A percentile compares a stretch with the other conserved stretches of the same genome.
Evolutionary conservation across 1,140 invertebrate genomes (phyloP).

Genomic region (Formica exsecta): DNA sequence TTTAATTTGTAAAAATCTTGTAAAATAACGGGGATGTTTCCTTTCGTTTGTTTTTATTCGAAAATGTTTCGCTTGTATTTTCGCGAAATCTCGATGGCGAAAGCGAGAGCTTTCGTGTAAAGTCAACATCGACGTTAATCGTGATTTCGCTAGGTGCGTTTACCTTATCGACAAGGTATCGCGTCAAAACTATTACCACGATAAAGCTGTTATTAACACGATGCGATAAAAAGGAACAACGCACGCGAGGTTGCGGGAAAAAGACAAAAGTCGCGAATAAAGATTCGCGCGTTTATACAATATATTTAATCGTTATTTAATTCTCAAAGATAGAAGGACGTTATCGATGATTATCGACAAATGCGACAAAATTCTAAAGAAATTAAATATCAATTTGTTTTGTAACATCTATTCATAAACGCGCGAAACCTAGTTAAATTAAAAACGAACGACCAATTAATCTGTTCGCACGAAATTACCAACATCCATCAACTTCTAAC

Average conservation of each 20-base stretch:
- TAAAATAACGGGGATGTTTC: too few relatives aligned
- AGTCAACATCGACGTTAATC: slow-evolving; percentile 48
- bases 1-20: not conserved
- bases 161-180: slow-evolving; percentile 64
- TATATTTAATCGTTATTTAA: not conserved
- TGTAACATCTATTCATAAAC: not conserved
- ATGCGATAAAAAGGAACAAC: slow-evolving; percentile 17
- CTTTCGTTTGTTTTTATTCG: too few relatives aligned
- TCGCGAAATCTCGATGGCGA: slow-evolving; percentile 14
- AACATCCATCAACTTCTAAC: slow-evolving; percentile 21
- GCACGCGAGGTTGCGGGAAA: slow-evolving; percentile 51
- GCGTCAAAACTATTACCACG: slow-evolving; percentile 69
- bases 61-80: too few relatives aligned
- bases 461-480: slow-evolving; percentile 17
- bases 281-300: not conserved
- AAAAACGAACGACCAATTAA: slow-evolving; percentile 28
- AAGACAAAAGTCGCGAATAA: not conserved
- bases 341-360: not conserved
- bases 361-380: not conserved
- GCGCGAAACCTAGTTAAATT: slow-evolving; percentile 23
- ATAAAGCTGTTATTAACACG: slow-evolving; percentile 65
- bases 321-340: not conserved
- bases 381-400: not conserved
- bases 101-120: slow-evolving; percentile 46
- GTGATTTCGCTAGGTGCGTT: slow-evolving; percentile 57